These are phyloP conservation scores for Alviniconcha strummeri DNA, from an alignment of 2,888 invertebrate species.

Conservation along the genomic window DNA sequence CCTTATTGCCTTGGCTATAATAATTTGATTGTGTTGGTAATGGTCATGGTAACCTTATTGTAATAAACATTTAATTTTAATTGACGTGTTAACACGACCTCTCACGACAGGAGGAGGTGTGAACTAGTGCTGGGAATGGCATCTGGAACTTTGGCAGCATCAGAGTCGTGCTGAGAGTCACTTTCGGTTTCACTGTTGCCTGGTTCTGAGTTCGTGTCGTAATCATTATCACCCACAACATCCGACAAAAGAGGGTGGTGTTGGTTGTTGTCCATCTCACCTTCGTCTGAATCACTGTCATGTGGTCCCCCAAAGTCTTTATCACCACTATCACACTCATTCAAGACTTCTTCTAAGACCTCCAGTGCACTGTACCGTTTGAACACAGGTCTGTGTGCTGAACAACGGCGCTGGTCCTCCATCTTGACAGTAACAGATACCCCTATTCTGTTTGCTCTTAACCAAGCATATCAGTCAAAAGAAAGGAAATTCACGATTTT, in stretches of 20 bases:
- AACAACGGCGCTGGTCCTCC: not conserved
- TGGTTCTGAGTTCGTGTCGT: not conserved
- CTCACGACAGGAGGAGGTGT: no score
- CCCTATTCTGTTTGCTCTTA: no score
- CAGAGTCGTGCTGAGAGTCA: not conserved
- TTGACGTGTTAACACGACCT: no score
- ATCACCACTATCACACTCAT: not conserved
- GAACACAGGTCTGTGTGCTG: not conserved
- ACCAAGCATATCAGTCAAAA: no score
- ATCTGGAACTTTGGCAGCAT: not conserved
- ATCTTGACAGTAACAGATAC: no score
- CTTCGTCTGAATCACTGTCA: not conserved
- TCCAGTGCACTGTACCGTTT: not conserved
- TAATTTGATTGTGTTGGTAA: not conserved
- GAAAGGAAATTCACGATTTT: no score
- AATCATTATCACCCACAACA: not conserved
- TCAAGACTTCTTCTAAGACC: not conserved
- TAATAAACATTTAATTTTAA: no score
- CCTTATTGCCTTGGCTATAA: not conserved
- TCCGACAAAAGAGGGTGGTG: not conserved
- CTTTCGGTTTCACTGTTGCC: not conserved
- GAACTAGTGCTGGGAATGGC: not conserved
- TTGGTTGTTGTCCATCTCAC: not conserved
- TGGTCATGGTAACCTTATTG: not conserved
- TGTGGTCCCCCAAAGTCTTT: not conserved